Conservation (phyloP, 2,888 invertebrate genomes). For the Chymomyza procnemis region DNA sequence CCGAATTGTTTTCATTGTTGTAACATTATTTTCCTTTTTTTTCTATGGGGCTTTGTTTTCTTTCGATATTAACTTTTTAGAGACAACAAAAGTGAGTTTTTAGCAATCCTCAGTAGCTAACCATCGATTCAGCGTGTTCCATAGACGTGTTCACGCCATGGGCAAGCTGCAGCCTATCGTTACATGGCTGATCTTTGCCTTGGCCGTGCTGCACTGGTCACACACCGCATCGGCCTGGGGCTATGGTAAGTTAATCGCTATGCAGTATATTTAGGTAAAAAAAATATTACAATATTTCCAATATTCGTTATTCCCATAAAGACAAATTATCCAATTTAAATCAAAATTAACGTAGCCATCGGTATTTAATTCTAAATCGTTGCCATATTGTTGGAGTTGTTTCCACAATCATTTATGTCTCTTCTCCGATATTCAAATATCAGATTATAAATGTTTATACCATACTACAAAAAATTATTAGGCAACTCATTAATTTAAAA, state of each 20-base stretch:
- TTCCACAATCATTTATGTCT: no score
- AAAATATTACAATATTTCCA: no score
- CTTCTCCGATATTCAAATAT: no score
- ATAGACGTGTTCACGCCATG: constrained; percentile 7
- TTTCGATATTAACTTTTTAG: background rate
- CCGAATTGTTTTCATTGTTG: background rate
- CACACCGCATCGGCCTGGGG: constrained; percentile 32
- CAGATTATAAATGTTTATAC: no score
- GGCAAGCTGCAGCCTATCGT: constrained; percentile 25
- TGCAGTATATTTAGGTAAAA: background rate
- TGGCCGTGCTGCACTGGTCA: constrained; percentile 58
- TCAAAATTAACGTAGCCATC: no score
- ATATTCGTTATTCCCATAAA: no score
- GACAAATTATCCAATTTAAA: no score
- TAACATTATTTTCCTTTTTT: background rate
- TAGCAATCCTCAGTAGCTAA: background rate
- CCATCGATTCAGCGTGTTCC: background rate
- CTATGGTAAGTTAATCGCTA: background rate
- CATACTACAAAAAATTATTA: no score
- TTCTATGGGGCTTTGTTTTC: background rate
- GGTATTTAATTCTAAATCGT: no score
- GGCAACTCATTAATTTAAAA: no score
- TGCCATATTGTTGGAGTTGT: no score
- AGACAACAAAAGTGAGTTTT: background rate
- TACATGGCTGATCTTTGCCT: constrained; percentile 52